Evolutionary conservation across 2,113 vertebrate species (phyloP), one percentile per base, ranked within the genome.

Genomic region (Elgaria multicarinata): DNA sequence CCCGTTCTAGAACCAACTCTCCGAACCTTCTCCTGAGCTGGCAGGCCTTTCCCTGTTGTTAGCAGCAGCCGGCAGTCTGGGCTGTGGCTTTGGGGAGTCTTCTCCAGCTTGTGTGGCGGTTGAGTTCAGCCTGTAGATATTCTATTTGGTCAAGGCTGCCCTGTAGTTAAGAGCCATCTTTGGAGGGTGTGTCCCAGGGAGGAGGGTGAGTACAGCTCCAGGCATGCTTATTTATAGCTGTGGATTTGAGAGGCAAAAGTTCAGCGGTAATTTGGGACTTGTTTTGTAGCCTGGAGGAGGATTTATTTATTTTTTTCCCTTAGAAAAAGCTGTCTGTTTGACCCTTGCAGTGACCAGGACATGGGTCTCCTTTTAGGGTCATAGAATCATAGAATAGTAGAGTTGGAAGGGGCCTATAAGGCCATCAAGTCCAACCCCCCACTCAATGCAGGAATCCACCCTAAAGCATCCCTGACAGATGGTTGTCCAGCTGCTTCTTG

Each of bases 211-310:
- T 2, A 13, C 12, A 2, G 58, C 50, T 76, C 28, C 31, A 66
- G 78, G 33, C 55, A 14, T 10, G 55, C 71, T 87, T 87, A 87
- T 90, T 90, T 90, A 77, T 87, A 87, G 90, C 28, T 53, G 78
- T 28, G 24, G 55, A 39, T 87, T 53, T 46, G 14, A 64, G 85
- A 87, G 85, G 78, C 85, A 67, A 82, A 83, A 90, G 79, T 83
- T 90, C 89, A 87, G n/a, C 66, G 26, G 62, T 50, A 79, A 87
- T 79, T 67, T 14, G 82, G 31, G 71, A 42, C 42, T 87, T 2
- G 42, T 77, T 83, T 76, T 69, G 80, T 69, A 58, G 36, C 69
- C 12, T 50, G 85, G 39, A 39, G 12, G 20, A 44, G 16, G 58
- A 4, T 3, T 36, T n/a, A 2, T 28, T 42, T 7, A 4, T 24